A percentile compares a stretch with the other conserved stretches of the same genome.
These are phyloP conservation scores for Agrochola lychnidis DNA, from an alignment of 2,888 invertebrate genomes.

Conservation along the genomic window DNA sequence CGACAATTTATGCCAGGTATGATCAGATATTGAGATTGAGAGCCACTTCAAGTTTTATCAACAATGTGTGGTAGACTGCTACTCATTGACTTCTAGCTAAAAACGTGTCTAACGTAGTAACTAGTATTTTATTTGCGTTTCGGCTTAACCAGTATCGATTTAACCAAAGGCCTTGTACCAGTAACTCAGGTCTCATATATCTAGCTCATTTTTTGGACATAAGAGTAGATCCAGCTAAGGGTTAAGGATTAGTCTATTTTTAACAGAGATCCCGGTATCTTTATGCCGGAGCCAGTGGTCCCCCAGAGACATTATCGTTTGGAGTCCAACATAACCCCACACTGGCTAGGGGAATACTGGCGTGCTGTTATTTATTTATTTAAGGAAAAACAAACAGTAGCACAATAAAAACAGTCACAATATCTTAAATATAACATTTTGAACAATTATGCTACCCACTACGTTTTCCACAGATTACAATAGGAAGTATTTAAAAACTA, in stretches of 20 bases:
- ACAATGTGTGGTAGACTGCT: not conserved
- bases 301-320: not conserved
- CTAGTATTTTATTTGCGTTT: conserved; percentile 1
- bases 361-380: too few species aligned
- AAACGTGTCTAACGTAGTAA: not conserved
- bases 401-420: too few species aligned
- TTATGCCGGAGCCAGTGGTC: not conserved
- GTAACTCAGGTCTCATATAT: not conserved
- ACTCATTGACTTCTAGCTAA: not conserved
- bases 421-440: too few species aligned
- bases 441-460: too few species aligned
- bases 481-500: too few species aligned
- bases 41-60: not conserved
- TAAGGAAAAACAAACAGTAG: too few species aligned
- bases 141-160: too few species aligned
- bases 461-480: too few species aligned
- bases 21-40: conserved; percentile 5
- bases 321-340: too few species aligned
- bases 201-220: not conserved
- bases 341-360: not conserved
- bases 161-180: too few species aligned
- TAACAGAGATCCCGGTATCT: not conserved
- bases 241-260: too few species aligned
- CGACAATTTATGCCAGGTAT: not conserved
- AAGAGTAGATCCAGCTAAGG: not conserved